phyloP scores from a whole-genome alignment of 2,113 vertebrate species.

The Esox niger region DNA sequence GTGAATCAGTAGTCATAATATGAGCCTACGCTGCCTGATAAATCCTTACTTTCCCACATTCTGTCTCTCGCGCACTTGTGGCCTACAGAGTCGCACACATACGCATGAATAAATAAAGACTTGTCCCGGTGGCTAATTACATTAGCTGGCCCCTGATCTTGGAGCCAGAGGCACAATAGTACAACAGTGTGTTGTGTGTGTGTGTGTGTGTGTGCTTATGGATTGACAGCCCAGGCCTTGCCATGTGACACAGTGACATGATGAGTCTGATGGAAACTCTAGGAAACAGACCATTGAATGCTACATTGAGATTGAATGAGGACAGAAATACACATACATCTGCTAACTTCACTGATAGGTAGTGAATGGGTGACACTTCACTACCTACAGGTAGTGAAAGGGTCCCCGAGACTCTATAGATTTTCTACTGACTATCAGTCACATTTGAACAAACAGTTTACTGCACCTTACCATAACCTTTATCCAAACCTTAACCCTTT shows the following conservation, averaged over 20 bases:
- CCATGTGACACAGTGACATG: constrained; percentile 53
- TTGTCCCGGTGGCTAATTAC: constrained; percentile 46
- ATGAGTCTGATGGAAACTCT: constrained; percentile 25
- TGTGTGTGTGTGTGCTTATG: constrained; percentile 44
- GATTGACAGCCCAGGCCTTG: constrained; percentile 54
- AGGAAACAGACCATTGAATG: constrained; percentile 6
- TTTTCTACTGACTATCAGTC: too few relatives aligned
- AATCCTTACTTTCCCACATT: constrained; percentile 40
- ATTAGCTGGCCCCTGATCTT: constrained; percentile 52
- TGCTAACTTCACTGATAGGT: not conserved
- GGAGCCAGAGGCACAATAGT: constrained; percentile 48
- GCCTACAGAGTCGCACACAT: constrained; percentile 21
- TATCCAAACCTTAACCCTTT: too few relatives aligned
- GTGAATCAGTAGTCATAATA: constrained; percentile 52
- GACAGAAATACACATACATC: not conserved
- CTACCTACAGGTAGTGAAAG: too few relatives aligned
- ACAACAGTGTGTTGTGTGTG: constrained; percentile 58
- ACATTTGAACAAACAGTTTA: too few relatives aligned
- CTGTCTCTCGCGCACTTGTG: constrained; percentile 20
- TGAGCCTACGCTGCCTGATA: constrained; percentile 50
- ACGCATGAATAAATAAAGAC: constrained; percentile 41
- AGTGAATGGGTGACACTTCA: too few relatives aligned
- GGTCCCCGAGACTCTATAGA: too few relatives aligned
- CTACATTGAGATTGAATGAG: not conserved
- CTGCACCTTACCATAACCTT: too few relatives aligned